Conservation (phyloP, 2,888 invertebrate species). For the Chrysopilus asiliformis region DNA sequence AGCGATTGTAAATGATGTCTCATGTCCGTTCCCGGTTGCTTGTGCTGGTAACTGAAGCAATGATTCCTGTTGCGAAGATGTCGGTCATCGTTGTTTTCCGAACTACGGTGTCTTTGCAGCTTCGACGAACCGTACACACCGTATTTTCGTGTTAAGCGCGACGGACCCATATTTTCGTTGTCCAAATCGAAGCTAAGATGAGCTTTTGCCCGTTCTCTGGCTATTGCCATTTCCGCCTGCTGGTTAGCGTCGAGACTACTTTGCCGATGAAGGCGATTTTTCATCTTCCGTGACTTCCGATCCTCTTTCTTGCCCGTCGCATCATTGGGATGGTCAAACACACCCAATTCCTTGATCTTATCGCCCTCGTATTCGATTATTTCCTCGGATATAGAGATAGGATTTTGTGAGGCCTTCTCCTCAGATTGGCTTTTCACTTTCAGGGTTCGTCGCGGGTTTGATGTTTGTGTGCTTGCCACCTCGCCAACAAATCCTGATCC, state of each 20-base stretch:
- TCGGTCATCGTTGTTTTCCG: conserved; percentile 31
- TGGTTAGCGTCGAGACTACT: conserved; percentile 27
- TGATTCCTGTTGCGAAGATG: conserved; percentile 5
- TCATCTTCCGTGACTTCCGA: conserved; percentile 1
- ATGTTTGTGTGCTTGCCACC: conserved; percentile 29
- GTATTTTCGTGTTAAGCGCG: conserved; percentile 1
- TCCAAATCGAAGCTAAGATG: conserved; percentile 5
- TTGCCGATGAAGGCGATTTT: conserved; percentile 26
- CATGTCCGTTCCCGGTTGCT: conserved; percentile 9
- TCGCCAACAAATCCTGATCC: no score
- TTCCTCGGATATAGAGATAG: conserved; percentile 8
- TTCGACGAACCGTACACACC: conserved; percentile 22
- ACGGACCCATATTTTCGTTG: conserved; percentile 2
- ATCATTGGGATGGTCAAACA: not conserved
- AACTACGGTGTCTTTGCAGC: conserved; percentile 33
- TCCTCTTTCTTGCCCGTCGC: not conserved
- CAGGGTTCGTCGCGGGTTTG: conserved; percentile 17
- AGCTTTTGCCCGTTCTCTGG: not conserved
- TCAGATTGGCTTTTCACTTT: conserved; percentile 13
- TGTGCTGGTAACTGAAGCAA: conserved; percentile 6
- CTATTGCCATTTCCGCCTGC: not conserved
- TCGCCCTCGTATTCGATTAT: conserved; percentile 1
- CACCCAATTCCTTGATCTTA: conserved; percentile 2
- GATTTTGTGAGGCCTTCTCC: conserved; percentile 8
- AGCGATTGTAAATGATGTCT: conserved; percentile 14